Conservation (phyloP, 2,797 vertebrate species). For the Bovichtus variegatus region DNA sequence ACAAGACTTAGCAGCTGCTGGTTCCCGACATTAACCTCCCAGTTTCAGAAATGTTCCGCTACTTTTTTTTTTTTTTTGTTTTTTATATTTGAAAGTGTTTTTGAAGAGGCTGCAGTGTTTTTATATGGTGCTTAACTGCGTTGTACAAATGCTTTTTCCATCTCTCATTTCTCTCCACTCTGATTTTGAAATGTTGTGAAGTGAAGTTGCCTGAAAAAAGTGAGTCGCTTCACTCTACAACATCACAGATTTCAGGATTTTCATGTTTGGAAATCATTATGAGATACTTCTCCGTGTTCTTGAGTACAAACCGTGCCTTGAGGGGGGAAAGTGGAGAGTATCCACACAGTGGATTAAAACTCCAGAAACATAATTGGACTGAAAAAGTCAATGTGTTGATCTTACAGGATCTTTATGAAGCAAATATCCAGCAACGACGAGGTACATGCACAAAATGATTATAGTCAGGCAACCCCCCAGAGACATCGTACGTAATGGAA, state of each 20-base stretch:
- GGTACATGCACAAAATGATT: background rate
- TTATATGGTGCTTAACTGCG: background rate
- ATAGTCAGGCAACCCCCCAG: background rate
- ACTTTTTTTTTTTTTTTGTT: too few relatives aligned
- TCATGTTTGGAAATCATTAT: background rate
- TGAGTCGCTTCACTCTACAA: background rate
- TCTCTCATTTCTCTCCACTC: background rate
- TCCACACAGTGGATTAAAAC: background rate
- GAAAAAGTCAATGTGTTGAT: background rate
- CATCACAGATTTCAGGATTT: background rate
- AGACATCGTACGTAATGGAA: background rate
- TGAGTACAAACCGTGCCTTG: background rate
- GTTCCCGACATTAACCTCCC: conserved; percentile 1
- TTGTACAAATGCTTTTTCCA: background rate
- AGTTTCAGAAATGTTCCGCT: background rate
- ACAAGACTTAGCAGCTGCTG: background rate
- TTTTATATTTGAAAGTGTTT: background rate
- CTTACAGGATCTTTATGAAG: background rate
- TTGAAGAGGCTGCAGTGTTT: background rate
- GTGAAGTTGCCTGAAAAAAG: background rate
- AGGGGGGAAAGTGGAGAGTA: background rate
- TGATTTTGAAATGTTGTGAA: conserved; percentile 4
- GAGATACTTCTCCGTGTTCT: background rate
- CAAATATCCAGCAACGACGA: background rate
- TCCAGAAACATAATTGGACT: background rate